Percentiles rank a stretch among this genome's conserved stretches.
phyloP scores from a whole-genome alignment of 2,797 vertebrate species.

The Pachyuromys duprasi region DNA sequence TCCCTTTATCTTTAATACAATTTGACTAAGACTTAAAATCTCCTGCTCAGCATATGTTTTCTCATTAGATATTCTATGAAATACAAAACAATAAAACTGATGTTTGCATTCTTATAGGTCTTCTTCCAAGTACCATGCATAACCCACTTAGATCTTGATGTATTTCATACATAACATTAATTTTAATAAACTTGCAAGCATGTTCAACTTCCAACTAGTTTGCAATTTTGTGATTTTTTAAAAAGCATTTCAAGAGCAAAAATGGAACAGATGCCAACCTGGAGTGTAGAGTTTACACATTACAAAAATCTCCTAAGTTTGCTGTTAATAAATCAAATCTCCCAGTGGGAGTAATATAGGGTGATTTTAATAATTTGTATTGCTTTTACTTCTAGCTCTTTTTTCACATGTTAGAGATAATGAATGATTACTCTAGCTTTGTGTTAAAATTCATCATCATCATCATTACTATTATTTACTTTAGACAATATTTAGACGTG shows the following conservation, averaged over 20 bases:
- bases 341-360: not conserved
- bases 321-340: not conserved
- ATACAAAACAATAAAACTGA: not conserved
- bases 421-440: not conserved
- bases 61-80: not conserved
- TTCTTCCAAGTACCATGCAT: not conserved
- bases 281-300: not conserved
- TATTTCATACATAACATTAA: not conserved
- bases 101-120: not conserved
- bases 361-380: not conserved
- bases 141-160: not conserved
- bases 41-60: not conserved
- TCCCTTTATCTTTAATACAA: not conserved
- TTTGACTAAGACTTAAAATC: not conserved
- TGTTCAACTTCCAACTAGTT: not conserved
- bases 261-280: not conserved
- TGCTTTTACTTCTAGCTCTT: not conserved
- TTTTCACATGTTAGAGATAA: not conserved
- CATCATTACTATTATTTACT: not conserved
- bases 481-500: not conserved
- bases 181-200: not conserved
- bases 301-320: not conserved
- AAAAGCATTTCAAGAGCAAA: not conserved
- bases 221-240: not conserved
- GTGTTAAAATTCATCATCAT: not conserved